Base-by-base conservation (phyloP, 2,888 invertebrate genomes). In the Erynnis tages region DNA sequence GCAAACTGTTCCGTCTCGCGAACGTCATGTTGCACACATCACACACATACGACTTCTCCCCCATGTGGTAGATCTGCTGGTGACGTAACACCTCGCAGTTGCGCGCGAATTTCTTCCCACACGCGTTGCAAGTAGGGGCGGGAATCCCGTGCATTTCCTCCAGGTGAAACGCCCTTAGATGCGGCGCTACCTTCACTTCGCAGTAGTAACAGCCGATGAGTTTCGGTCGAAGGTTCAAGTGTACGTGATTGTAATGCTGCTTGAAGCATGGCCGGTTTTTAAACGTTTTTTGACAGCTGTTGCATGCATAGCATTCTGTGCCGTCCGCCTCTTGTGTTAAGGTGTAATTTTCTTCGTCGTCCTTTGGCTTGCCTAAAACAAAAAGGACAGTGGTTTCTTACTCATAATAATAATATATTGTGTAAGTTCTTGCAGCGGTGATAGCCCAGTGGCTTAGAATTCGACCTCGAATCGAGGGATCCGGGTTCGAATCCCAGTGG, bases 11-110 rank as follows among this genome's bases (percentile, higher is more conserved):
- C 1, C 67, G 62, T 17, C 71, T 64, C 14, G 76, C 78, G 54
- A 91, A 91, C 0, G 67, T 73, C 59, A 86, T 91, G n/a, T 81
- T 73, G 58, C 92, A 91, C 0, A 87, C 60, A 4, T 76, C 65
- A 54, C 91, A 91, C 13, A 69, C 70, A 8, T 77, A 76, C 17
- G 73, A 84, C 53, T 62, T 76, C 30, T 76, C 78, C 0, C 72
- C 72, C 76, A 81, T 76, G 14, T 82, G 82, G 0, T 71, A 70
- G 21, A 70, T 72, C 52, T 72, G 73, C 19, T 80, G 80, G 32
- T 82, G 82, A 7, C 65, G 60, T 1, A 75, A 38, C 1, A 82
- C 68, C 10, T 74, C 62, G 35, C 69, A 70, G 0, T 73, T 77
- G 25, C 59, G 78, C 0, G 77, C 53, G 53, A 81, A 82, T 45